Conservation (phyloP, 1,140 invertebrate species). For the Drosophila ohnishii region DNA sequence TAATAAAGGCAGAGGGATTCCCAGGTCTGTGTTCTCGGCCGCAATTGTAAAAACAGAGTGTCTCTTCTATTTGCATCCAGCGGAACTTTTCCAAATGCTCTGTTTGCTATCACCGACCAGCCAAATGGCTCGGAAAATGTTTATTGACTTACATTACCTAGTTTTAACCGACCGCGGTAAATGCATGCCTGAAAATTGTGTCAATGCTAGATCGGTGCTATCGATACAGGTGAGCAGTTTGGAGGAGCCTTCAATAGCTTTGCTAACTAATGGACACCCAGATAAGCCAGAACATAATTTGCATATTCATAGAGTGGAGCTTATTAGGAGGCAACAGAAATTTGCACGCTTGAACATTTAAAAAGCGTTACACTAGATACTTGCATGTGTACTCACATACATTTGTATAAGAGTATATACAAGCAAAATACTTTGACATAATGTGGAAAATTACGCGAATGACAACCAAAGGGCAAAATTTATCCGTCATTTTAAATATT, state of each 20-base stretch:
- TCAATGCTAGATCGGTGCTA: conserved; percentile 59
- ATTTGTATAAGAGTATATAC: not conserved
- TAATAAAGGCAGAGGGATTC: conserved; percentile 22
- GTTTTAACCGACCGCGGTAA: not conserved
- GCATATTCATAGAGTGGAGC: conserved; percentile 47
- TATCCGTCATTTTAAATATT: conserved; percentile 4
- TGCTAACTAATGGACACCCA: conserved; percentile 6
- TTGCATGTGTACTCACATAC: not conserved
- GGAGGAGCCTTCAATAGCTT: conserved; percentile 2
- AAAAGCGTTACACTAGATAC: too few species aligned
- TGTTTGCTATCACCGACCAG: conserved; percentile 24
- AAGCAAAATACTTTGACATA: conserved; percentile 1
- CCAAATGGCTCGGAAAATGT: conserved; percentile 70
- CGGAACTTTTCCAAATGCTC: conserved; percentile 17
- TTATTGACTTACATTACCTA: conserved; percentile 57
- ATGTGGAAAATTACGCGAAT: conserved; percentile 26
- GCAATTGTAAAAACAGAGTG: conserved; percentile 74
- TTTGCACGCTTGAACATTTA: conserved; percentile 60
- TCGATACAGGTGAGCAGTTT: conserved; percentile 32
- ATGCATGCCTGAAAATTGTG: conserved; percentile 46
- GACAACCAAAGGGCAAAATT: conserved; percentile 16
- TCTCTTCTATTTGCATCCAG: conserved; percentile 32
- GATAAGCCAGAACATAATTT: conserved; percentile 33
- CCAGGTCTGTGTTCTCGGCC: conserved; percentile 48
- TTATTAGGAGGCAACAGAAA: conserved; percentile 49